Evolutionary conservation across 1,140 invertebrate genomes (phyloP), one percentile per base, ranked within the genome.

Genomic region (Euschistus heros): DNA sequence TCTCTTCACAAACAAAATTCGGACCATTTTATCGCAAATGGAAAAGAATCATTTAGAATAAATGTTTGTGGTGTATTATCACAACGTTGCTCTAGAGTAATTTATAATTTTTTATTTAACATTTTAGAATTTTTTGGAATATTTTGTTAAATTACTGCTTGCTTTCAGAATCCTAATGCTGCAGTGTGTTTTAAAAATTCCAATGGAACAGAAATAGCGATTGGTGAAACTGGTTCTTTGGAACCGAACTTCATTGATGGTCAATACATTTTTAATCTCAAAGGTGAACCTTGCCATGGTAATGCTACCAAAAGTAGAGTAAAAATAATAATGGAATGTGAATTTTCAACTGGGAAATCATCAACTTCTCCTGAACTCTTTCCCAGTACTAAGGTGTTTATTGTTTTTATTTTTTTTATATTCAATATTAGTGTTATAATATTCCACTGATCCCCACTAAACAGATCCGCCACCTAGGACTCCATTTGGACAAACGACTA

Each of bases 41-140:
- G 24, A 24, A 26, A 22, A 8, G 54, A 57, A 26, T 24, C 54
- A 24, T 57, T 57, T 57, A 20, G 54, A 57, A 57, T 57, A 17
- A 57, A 57, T 57, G 24, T 57, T 24, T 57, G 54, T 57, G 54
- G 54, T 24, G 24, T 0, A 24, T 26, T 57, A 57, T 26, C 20
- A 24, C 54, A 57, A 17, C 3, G 2, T 26, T 57, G 54, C 15
- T 57, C 54, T 2, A 26, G 24, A 22, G 54, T 57, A 27, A 7
- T 13, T 10, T 2, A 50, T 50, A 18, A 7, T 47, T 22, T 54
- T 27, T 24, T 57, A 26, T 27, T 15, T 57, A 24, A 24, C 8
- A 10, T 57, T 22, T 24, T 17, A 15, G 15, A 24, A 57, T 17
- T 13, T 22, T 57, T 57, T 14, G 15, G 14, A 37, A 37, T 13